Base-by-base conservation (phyloP, 1,140 invertebrate species). In the Drosophila nebulosa region DNA sequence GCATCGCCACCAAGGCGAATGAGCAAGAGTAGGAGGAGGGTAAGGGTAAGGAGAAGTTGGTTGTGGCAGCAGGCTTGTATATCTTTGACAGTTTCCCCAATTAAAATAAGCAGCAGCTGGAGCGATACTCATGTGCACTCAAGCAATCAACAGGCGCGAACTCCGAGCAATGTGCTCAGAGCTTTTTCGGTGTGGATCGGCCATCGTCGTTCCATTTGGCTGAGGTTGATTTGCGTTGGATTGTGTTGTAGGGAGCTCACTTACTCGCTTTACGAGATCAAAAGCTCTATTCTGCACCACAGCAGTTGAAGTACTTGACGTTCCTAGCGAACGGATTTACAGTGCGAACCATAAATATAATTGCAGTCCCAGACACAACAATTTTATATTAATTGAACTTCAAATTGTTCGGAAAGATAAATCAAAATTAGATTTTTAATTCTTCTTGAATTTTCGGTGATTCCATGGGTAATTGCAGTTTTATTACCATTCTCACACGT, bases 41-140 rank as follows among this genome's bases (percentile, higher is more conserved):
- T 18, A 16, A 0, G n/a, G 18, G 18, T 30, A 35, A 22, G 22
- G 36, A 21, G 42, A 55, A 53, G 30, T n/a, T 39, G 39, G 39
- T 46, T 36, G 12, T 16, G 39, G 64, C 76, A 60, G 27, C 81
- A 75, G 76, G 75, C 83, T 86, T 83, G 53, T 78, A 83, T 88
- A 86, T 86, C 83, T 86, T 86, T 86, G 78, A 86, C 83, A 88
- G 83, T 88, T 78, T 86, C 74, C 50, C 71, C 71, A 83, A 79
- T 64, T 70, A 68, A 69, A 86, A 78, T 73, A 80, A 80, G 73
- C 79, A 75, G 42, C 50, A 27, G 24, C 68, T 59, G 39, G 16
- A 50, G 42, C 62, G 36, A 72, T 74, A 78, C 83, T 88, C 83
- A 75, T 64, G 68, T 83, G 78, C 83, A 88, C 75, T 83, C 78